These are phyloP conservation scores for Upupa epops DNA, from an alignment of 2,113 vertebrate genomes.

Conservation along the genomic window DNA sequence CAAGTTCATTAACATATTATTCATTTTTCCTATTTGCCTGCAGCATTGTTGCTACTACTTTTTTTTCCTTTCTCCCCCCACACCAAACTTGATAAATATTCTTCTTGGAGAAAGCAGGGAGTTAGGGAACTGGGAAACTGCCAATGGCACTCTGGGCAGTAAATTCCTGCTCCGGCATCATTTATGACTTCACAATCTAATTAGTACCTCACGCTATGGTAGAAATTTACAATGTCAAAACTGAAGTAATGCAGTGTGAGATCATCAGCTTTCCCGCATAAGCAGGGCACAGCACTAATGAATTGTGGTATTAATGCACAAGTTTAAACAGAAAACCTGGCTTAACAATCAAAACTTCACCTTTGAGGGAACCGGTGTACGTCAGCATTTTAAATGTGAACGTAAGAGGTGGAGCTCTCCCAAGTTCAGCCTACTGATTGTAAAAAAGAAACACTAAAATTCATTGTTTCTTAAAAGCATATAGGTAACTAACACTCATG, in stretches of 20 bases:
- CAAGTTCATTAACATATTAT: conserved; percentile 29
- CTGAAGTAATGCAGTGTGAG: conserved; percentile 69
- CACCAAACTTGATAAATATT: conserved; percentile 12
- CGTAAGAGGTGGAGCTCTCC: not conserved
- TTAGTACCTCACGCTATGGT: conserved; percentile 57
- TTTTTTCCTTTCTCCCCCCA: not conserved
- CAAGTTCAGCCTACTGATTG: not conserved
- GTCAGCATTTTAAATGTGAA: not conserved
- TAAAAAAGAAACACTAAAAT: not conserved
- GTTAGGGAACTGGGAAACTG: conserved; percentile 40
- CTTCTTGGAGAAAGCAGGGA: conserved; percentile 4
- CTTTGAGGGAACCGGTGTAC: not conserved
- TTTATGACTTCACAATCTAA: conserved; percentile 76
- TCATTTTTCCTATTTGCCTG: conserved; percentile 5
- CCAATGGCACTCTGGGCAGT: conserved; percentile 15
- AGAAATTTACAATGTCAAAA: conserved; percentile 73
- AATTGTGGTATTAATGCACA: conserved; percentile 43
- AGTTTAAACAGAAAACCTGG: conserved; percentile 65
- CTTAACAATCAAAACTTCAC: conserved; percentile 50
- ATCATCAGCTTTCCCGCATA: conserved; percentile 51
- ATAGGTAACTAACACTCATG: not conserved
- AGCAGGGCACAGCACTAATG: conserved; percentile 46
- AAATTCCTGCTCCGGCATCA: conserved; percentile 66
- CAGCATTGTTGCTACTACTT: not conserved
- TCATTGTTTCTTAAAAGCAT: not conserved